These are phyloP conservation scores for Chaenocephalus aceratus DNA, from an alignment of 2,113 vertebrate genomes.

Conservation along the genomic window DNA sequence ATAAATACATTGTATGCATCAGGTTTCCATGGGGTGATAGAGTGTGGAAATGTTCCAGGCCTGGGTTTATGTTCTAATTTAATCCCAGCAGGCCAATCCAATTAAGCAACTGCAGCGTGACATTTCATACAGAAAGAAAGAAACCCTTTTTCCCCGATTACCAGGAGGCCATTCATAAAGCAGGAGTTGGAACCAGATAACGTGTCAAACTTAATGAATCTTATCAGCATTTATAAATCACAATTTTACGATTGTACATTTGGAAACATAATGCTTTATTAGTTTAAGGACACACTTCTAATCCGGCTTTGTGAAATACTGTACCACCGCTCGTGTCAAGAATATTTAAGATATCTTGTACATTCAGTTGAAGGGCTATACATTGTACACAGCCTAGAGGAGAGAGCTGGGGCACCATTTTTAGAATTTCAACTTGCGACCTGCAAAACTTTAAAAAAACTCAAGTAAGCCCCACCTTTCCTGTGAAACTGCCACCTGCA, in stretches of 20 bases:
- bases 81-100: slow-evolving; percentile 3
- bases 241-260: background rate
- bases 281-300: background rate
- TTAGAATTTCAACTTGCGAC: background rate
- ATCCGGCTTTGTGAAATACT: slow-evolving; percentile 34
- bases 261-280: background rate
- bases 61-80: background rate
- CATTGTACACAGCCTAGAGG: background rate
- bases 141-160: background rate
- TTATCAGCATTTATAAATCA: background rate
- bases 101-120: slow-evolving; percentile 15
- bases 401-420: slow-evolving; percentile 8
- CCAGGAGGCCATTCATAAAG: background rate
- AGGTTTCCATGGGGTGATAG: slow-evolving; percentile 24
- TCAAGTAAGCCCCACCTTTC: slow-evolving; percentile 18
- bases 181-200: background rate
- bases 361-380: slow-evolving; percentile 26
- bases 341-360: slow-evolving; percentile 6
- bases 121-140: slow-evolving; percentile 10
- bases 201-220: background rate
- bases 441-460: background rate
- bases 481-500: slow-evolving; percentile 24
- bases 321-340: background rate
- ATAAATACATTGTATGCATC: slow-evolving; percentile 24
- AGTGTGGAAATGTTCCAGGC: slow-evolving; percentile 3